Conservation (phyloP, 2,888 invertebrate genomes). For the Podotricha telesiphe region DNA sequence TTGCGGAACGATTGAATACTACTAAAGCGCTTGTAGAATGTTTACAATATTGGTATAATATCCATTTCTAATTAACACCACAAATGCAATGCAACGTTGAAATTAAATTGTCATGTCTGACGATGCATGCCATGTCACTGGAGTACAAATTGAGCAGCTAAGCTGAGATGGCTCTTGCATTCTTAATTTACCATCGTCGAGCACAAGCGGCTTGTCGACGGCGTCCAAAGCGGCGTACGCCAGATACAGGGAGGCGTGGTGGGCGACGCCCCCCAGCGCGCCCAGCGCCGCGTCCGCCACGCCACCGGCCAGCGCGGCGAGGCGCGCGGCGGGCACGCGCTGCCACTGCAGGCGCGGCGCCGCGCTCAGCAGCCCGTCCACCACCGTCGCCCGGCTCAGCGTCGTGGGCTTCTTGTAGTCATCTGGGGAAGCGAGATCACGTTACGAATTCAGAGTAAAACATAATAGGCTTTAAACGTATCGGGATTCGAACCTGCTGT, state of each 20-base stretch:
- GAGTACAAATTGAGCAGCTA: too few relatives aligned
- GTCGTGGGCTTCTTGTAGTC: slow-evolving; percentile 31
- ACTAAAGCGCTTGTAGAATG: too few relatives aligned
- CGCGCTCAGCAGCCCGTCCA: slow-evolving; percentile 36
- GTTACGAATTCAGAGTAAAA: neutral
- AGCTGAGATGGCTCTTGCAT: neutral
- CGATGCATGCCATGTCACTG: too few relatives aligned
- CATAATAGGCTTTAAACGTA: too few relatives aligned
- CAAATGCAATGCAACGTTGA: too few relatives aligned
- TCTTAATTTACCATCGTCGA: slow-evolving; percentile 56
- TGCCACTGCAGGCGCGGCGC: slow-evolving; percentile 36
- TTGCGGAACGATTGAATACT: too few relatives aligned
- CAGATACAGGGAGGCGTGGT: slow-evolving; percentile 51
- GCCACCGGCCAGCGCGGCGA: slow-evolving; percentile 24
- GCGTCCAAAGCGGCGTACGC: slow-evolving; percentile 52
- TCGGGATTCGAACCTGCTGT: too few relatives aligned
- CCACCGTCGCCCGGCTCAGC: slow-evolving; percentile 40
- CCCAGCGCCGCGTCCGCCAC: slow-evolving; percentile 28
- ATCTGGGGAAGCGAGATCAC: neutral
- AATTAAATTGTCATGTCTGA: too few relatives aligned
- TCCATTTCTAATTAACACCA: too few relatives aligned
- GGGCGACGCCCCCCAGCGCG: slow-evolving; percentile 46
- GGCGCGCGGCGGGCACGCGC: slow-evolving; percentile 35
- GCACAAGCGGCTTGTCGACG: slow-evolving; percentile 53
- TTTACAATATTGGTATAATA: too few relatives aligned